Evolutionary conservation across 2,888 invertebrate species (phyloP).

Genomic region (Erpobdella octoculata): DNA sequence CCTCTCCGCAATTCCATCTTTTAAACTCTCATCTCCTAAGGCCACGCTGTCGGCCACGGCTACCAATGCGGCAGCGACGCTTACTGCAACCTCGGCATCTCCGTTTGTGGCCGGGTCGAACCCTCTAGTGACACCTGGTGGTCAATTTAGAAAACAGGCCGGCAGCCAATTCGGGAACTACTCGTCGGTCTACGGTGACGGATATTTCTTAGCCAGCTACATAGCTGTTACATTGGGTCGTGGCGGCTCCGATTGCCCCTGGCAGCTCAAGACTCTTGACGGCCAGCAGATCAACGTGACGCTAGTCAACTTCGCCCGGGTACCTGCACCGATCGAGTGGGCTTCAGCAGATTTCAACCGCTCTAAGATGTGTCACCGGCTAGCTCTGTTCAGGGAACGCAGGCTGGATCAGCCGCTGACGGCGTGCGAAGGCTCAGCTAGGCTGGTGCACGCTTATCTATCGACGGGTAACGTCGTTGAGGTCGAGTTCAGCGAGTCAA

Average conservation of each 20-base stretch:
- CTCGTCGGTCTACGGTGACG: no score
- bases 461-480: conserved; percentile 11
- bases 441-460: conserved; percentile 20
- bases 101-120: no score
- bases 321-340: conserved; percentile 12
- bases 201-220: conserved; percentile 11
- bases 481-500: conserved; percentile 11
- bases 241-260: conserved; percentile 29
- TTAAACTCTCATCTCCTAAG: neutral
- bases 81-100: no score
- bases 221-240: conserved; percentile 14
- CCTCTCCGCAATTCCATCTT: neutral
- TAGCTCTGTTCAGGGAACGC: conserved; percentile 19
- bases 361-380: conserved; percentile 3
- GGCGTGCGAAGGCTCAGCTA: conserved; percentile 23
- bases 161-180: no score
- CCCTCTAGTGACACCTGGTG: neutral
- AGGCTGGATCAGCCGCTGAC: conserved; percentile 1
- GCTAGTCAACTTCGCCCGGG: conserved; percentile 29
- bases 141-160: no score
- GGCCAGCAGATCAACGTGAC: conserved; percentile 35
- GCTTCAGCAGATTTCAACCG: neutral
- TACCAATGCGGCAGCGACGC: neutral
- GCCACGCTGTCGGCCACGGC: neutral
- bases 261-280: conserved; percentile 25